Evolutionary conservation across 2,888 invertebrate species (phyloP).

Genomic region (Drosophila tanythrix): DNA sequence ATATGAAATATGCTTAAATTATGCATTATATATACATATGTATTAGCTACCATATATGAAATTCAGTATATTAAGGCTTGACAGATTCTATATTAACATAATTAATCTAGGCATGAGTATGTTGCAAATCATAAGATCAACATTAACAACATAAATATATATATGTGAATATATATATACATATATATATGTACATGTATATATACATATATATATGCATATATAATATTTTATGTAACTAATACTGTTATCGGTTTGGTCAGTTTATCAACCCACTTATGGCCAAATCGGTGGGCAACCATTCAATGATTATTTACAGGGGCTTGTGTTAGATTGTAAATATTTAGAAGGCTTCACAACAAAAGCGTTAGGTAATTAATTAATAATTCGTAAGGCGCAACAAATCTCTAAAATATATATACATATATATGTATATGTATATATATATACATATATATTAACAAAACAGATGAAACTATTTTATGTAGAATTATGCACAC

Average conservation of each 20-base stretch:
- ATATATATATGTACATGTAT: constrained; percentile 9
- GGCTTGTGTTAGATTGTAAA: constrained; percentile 80
- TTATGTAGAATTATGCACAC: constrained; percentile 75
- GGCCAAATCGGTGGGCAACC: constrained; percentile 42
- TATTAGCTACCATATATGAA: constrained; percentile 60
- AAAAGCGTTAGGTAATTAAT: constrained; percentile 56
- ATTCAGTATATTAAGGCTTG: constrained; percentile 69
- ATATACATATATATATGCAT: constrained; percentile 9
- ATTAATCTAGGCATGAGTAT: constrained; percentile 45
- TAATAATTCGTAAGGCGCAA: constrained; percentile 46
- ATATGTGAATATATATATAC: constrained; percentile 17
- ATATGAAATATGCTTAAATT: constrained; percentile 54
- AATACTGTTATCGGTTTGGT: constrained; percentile 37
- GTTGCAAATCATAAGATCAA: constrained; percentile 48
- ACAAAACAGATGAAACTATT: constrained; percentile 70
- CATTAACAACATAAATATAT: constrained; percentile 32
- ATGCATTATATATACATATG: constrained; percentile 51
- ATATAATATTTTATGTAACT: constrained; percentile 14
- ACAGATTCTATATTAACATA: constrained; percentile 69
- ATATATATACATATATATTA: constrained; percentile 13
- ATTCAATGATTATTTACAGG: constrained; percentile 77
- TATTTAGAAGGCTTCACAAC: constrained; percentile 54
- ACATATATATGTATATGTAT: constrained; percentile 1
- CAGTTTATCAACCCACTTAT: constrained; percentile 33
- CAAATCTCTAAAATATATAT: constrained; percentile 49